Evolutionary conservation across 2,888 invertebrate genomes (phyloP).

Genomic region (Lysandra bellargus): DNA sequence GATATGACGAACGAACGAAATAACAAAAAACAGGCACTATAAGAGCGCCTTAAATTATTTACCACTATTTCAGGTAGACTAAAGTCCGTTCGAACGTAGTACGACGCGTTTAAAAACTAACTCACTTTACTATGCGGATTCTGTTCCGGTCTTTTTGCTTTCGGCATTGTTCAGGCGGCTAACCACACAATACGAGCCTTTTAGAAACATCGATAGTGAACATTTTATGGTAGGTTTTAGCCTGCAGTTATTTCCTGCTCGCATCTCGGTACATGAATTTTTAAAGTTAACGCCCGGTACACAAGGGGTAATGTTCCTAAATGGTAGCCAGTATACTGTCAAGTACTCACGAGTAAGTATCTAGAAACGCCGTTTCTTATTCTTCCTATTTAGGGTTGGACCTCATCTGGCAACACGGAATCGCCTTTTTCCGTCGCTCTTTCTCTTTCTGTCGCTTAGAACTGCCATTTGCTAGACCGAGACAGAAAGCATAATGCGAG

Average conservation of each 20-base stretch:
- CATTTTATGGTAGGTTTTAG: not conserved
- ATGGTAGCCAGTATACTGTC: too few relatives aligned
- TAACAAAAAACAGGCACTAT: not conserved
- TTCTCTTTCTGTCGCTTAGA: too few relatives aligned
- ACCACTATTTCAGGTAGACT: not conserved
- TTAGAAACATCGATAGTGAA: not conserved
- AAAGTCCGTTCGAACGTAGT: not conserved
- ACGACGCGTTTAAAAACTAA: not conserved
- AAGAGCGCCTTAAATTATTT: not conserved
- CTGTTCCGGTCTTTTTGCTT: not conserved
- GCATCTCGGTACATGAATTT: not conserved
- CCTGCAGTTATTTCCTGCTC: not conserved
- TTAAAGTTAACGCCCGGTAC: not conserved
- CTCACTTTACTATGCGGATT: slow-evolving; percentile 5
- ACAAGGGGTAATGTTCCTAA: too few relatives aligned
- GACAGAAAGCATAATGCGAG: too few relatives aligned
- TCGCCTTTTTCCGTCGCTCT: too few relatives aligned
- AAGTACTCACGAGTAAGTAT: too few relatives aligned
- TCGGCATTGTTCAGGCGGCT: not conserved
- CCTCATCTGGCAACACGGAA: too few relatives aligned
- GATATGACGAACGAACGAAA: too few relatives aligned
- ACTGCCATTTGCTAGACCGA: too few relatives aligned
- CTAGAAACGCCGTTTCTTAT: too few relatives aligned
- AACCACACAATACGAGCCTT: slow-evolving; percentile 5
- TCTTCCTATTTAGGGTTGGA: too few relatives aligned